Conservation (phyloP, 2,888 invertebrate genomes). For the Criorhina ranunculi region DNA sequence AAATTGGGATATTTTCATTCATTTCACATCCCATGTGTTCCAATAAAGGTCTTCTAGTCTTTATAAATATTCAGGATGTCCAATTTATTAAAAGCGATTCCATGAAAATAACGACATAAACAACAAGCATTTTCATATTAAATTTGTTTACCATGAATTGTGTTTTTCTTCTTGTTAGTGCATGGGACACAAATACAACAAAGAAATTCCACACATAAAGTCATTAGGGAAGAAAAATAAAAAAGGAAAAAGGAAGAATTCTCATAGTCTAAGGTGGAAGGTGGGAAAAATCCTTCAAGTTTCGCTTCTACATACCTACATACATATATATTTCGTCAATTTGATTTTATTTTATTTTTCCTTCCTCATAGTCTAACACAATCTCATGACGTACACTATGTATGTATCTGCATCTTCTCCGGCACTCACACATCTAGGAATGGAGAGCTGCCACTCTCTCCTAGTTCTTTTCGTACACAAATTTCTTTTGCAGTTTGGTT, state of each 20-base stretch:
- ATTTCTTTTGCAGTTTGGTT: conserved; percentile 71
- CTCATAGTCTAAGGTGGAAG: conserved; percentile 34
- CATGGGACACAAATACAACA: conserved; percentile 44
- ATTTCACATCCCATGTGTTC: not conserved
- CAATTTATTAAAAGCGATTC: conserved; percentile 62
- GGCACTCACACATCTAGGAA: conserved; percentile 39
- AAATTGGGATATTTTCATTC: not conserved
- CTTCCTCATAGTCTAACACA: conserved; percentile 37
- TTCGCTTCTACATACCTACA: too few species aligned
- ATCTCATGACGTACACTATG: conserved; percentile 8
- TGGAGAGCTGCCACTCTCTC: conserved; percentile 64
- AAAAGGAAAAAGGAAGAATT: conserved; percentile 3
- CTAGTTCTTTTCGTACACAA: conserved; percentile 59
- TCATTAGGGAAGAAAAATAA: not conserved
- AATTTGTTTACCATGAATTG: conserved; percentile 65
- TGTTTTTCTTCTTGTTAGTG: not conserved
- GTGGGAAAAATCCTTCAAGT: conserved; percentile 61
- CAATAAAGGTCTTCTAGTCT: conserved; percentile 22
- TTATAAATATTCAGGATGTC: conserved; percentile 48
- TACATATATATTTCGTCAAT: conserved; percentile 71
- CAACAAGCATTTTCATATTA: conserved; percentile 57
- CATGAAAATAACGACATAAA: conserved; percentile 61
- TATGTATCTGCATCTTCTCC: conserved; percentile 46
- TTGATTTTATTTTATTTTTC: conserved; percentile 49
- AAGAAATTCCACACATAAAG: conserved; percentile 14